A percentile compares a stretch with the other conserved stretches of the same genome.
Conservation (phyloP, 2,797 vertebrate genomes). For the Orestias chungarensis region DNA sequence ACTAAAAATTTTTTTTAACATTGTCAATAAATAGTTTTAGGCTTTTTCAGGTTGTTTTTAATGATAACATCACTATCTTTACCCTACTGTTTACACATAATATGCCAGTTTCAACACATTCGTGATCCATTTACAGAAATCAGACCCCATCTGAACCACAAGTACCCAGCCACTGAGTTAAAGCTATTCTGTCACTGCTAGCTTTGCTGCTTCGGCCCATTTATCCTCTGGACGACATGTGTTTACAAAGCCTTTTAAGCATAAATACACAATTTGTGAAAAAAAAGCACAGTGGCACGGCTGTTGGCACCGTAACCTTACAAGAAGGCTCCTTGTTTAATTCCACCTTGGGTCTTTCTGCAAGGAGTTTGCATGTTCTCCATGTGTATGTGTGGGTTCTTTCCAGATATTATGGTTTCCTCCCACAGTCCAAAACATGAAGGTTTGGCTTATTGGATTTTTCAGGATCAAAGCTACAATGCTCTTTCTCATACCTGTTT, state of each 20-base stretch:
- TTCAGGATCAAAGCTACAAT: not conserved
- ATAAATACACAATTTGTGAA: too few relatives aligned
- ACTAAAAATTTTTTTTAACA: not conserved
- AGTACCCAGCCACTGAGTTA: not conserved
- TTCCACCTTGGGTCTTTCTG: not conserved
- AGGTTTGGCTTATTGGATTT: too few relatives aligned
- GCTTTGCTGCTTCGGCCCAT: not conserved
- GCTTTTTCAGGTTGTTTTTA: not conserved
- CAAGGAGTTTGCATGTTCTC: not conserved
- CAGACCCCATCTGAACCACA: constrained; percentile 1
- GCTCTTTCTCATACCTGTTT: not conserved
- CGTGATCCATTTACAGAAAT: not conserved
- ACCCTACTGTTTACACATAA: not conserved
- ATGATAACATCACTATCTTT: not conserved
- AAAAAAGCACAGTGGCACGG: too few relatives aligned
- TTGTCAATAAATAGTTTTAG: not conserved
- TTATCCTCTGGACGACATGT: not conserved
- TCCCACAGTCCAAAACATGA: not conserved
- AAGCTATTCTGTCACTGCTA: not conserved
- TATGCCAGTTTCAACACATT: not conserved
- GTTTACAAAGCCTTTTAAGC: not conserved
- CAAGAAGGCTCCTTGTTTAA: too few relatives aligned
- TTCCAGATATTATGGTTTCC: not conserved
- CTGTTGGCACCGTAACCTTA: too few relatives aligned
- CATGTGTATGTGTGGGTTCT: not conserved